Conservation (phyloP, 2,888 invertebrate genomes). For the Geotrupes spiniger region DNA sequence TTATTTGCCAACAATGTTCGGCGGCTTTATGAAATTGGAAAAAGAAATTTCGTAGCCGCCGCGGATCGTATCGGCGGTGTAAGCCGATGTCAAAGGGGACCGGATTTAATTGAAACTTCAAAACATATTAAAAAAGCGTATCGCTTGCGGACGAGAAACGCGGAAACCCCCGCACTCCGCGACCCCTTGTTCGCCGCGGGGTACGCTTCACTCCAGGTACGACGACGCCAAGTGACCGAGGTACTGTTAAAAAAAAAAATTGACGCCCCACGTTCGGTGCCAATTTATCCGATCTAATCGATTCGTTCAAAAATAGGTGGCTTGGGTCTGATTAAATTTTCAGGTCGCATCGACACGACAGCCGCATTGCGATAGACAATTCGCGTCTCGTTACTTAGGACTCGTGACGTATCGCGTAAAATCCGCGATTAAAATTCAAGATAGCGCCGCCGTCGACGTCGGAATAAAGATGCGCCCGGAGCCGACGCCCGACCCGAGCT, state of each 20-base stretch:
- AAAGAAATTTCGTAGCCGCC: slow-evolving; percentile 43
- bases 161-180: too few relatives aligned
- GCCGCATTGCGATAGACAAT: too few relatives aligned
- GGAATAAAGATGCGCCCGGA: slow-evolving; percentile 31
- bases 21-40: slow-evolving; percentile 41
- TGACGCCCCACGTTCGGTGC: too few relatives aligned
- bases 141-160: slow-evolving; percentile 2
- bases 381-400: too few relatives aligned
- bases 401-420: slow-evolving; percentile 7
- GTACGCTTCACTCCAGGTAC: too few relatives aligned
- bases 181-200: too few relatives aligned
- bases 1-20: slow-evolving; percentile 7
- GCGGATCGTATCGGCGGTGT: slow-evolving; percentile 37
- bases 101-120: slow-evolving; percentile 45
- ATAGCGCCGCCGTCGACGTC: slow-evolving; percentile 29
- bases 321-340: too few relatives aligned
- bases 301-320: too few relatives aligned
- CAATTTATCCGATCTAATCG: too few relatives aligned
- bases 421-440: slow-evolving; percentile 34
- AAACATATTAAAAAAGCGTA: slow-evolving; percentile 40
- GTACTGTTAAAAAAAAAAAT: too few relatives aligned
- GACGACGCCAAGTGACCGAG: too few relatives aligned
- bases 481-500: slow-evolving; percentile 38
- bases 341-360: too few relatives aligned
- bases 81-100: slow-evolving; percentile 42